Evolutionary conservation across 2,797 vertebrate species (phyloP), one percentile per base, ranked within the genome.

Genomic region (Malurus leucopterus): DNA sequence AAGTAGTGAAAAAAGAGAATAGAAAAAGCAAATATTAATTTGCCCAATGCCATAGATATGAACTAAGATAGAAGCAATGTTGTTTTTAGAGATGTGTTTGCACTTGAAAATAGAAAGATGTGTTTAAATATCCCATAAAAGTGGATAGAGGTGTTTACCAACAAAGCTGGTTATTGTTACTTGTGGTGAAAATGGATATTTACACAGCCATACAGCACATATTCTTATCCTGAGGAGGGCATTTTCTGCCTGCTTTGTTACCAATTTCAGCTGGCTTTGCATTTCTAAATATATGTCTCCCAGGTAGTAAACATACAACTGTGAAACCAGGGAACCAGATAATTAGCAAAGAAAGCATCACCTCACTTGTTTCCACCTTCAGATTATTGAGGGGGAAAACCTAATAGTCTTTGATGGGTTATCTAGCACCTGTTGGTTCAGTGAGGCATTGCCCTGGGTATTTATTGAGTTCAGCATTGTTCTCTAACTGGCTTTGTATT

Each of bases 281-380:
- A 95, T 97, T 86, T 99, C 98, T 89, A 98, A 98, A 96, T 98
- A 97, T 85, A 97, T 96, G 95, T 91, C 98, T 98, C 8, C 97
- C 97, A 11, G 97, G 97, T n/a, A 98, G 98, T 49, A 99, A 95
- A 6, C 97, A 97, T 43, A 98, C 96, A 95, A 98, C 97, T 94
- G 98, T 98, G 89, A 98, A 98, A 49, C 97, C 96, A 19, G 97
- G 97, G 71, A 99, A 98, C 96, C 98, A 98, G 96, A 98, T 98
- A 96, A 99, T 98, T 59, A 98, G 90, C 98, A 98, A 98, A 86
- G 98, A 99, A 36, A 98, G 94, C 97, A 98, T 98, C 97, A 98
- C 98, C 95, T 99, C 98, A 23, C 98, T 99, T 88, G 98, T 98
- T 95, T 99, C 98, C 63, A 97, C 97, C 1, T 98, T 98, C 18